A percentile compares a stretch with the other conserved stretches of the same genome.
Evolutionary conservation across 2,888 invertebrate species (phyloP).

Genomic region (Formica aserva): DNA sequence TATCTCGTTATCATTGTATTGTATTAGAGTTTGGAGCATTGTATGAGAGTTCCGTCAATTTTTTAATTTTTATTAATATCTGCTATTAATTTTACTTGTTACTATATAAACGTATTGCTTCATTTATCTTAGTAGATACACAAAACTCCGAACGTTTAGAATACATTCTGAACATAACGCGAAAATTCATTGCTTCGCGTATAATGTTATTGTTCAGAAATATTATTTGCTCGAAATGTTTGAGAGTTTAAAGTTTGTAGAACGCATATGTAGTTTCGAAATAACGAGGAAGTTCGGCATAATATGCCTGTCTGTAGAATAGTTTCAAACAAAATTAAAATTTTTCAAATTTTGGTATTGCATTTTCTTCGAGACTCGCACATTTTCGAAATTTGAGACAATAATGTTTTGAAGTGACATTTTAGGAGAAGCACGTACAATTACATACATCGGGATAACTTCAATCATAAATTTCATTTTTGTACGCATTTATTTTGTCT

Average conservation of each 20-base stretch:
- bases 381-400: not conserved
- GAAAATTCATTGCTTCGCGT: not conserved
- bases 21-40: not conserved
- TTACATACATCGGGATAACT: not conserved
- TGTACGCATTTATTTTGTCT: not conserved
- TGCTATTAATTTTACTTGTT: slow-evolving; percentile 2
- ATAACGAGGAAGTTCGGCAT: not conserved
- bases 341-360: not conserved
- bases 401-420: not conserved
- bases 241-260: not conserved
- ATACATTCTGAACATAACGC: not conserved
- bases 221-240: not conserved
- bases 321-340: not conserved
- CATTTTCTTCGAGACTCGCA: not conserved
- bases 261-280: not conserved
- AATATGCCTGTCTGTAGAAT: not conserved
- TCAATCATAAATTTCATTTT: not conserved
- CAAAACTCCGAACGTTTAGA: not conserved
- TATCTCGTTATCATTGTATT: slow-evolving; percentile 10
- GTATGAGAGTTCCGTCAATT: not conserved
- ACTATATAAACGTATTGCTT: not conserved
- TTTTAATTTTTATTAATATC: slow-evolving; percentile 16
- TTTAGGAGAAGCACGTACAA: not conserved
- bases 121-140: not conserved
- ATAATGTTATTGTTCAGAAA: not conserved